Percentiles rank a stretch among this genome's conserved stretches.
Conservation (phyloP, 1,140 invertebrate species). For the Leptinotarsa undecemlineata region DNA sequence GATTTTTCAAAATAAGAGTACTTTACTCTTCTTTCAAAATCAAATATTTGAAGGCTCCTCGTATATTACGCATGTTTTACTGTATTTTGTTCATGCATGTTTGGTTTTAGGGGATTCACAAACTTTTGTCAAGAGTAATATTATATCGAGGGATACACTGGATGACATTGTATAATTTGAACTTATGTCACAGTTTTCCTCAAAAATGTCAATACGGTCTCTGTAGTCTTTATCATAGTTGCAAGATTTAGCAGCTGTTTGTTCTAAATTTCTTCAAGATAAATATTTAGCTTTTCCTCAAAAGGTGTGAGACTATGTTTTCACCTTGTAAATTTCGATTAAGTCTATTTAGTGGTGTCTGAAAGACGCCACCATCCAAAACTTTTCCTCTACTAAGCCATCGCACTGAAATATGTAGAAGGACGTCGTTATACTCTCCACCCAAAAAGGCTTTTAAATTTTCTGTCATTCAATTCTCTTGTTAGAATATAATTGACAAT, state of each 20-base stretch:
- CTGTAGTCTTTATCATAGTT: conserved; percentile 5
- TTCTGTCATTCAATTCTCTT: conserved; percentile 5
- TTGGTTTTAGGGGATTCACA: no score
- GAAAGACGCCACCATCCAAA: background rate
- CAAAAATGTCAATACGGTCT: background rate
- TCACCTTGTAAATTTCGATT: conserved; percentile 11
- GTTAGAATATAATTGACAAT: background rate
- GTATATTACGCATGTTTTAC: no score
- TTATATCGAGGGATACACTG: no score
- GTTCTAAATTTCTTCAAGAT: background rate
- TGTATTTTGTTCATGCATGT: no score
- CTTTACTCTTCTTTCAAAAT: no score
- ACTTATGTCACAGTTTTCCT: conserved; percentile 4
- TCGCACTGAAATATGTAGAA: conserved; percentile 21
- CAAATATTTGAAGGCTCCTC: no score
- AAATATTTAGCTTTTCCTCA: conserved; percentile 10
- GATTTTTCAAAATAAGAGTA: no score
- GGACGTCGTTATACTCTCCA: conserved; percentile 17
- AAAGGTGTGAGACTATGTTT: background rate
- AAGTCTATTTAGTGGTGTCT: background rate
- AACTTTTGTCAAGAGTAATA: no score
- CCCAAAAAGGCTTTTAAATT: background rate
- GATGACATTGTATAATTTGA: background rate
- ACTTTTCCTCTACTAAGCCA: conserved; percentile 20
- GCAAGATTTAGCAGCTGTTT: background rate